Base-by-base conservation (phyloP, 2,113 vertebrate genomes). In the Uropsilus gracilis region DNA sequence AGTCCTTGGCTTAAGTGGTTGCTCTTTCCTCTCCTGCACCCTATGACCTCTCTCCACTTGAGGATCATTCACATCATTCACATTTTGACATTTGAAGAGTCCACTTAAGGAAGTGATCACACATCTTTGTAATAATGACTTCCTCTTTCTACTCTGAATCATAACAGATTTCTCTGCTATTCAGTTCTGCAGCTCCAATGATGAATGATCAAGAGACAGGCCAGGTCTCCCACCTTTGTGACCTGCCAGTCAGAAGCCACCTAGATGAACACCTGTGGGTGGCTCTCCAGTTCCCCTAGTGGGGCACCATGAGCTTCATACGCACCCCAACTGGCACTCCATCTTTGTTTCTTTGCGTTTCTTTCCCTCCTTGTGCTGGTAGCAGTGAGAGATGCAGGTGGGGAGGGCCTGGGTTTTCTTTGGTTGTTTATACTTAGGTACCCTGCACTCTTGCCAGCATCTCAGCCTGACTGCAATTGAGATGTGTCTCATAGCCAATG, bases 281-380 rank as follows among this genome's bases (percentile, higher is more conserved):
- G 26, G 8, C 26, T 30, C 5, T 46, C 55, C 6, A 0, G 0
- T 24, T 17, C 18, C 28, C 5, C 32, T n/a, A 10, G 28, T 30
- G 3, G 5, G 42, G 28, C 22, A 18, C 69, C 5, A 24, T 0
- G 8, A 37, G 20, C n/a, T 39, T 69, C 24, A 0, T 46, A n/a
- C n/a, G n/a, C n/a, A n/a, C n/a, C n/a, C 34, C 75, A 39, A 48
- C 22, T 0, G 8, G 32, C 0, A 0, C 30, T 72, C 69, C 61
- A 53, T 39, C 18, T 64, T 73, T 61, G 1, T n/a, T 61, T 37
- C 50, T 59, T 76, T 61, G 46, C 26, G 32, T 84, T 66, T 63
- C 24, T 63, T 53, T 50, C 46, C 50, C 81, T 59, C 50, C 42
- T 32, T 64, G 44, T 48, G 9, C 20, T 68, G 32, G 20, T 20